Percentiles rank a stretch among this genome's conserved stretches.
These are phyloP conservation scores for Hydrotaea cyrtoneurina DNA, from an alignment of 2,888 invertebrate species.

Conservation along the genomic window DNA sequence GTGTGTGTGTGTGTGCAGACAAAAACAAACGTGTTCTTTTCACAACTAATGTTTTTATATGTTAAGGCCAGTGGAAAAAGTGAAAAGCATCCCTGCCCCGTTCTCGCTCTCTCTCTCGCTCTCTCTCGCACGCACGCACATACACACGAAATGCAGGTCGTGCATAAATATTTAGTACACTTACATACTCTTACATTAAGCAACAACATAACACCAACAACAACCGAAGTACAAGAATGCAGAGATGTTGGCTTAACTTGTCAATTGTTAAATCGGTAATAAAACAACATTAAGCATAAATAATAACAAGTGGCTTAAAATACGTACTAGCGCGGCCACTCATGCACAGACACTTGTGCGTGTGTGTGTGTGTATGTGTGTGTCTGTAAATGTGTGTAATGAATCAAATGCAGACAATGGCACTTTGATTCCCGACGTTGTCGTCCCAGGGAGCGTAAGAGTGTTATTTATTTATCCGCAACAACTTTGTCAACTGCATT, in stretches of 20 bases:
- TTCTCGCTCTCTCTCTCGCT: not conserved
- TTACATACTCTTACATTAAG: constrained; percentile 21
- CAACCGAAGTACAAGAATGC: not conserved
- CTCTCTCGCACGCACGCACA: not conserved
- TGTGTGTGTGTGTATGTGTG: not conserved
- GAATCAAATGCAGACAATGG: constrained; percentile 30
- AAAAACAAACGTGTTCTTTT: constrained; percentile 43
- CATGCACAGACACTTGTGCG: not conserved
- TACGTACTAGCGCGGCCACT: not conserved
- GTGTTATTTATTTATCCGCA: constrained; percentile 9
- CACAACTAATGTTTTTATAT: constrained; percentile 63
- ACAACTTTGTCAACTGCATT: constrained; percentile 18
- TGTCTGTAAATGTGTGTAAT: not conserved
- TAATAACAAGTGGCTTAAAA: constrained; percentile 19
- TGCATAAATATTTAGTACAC: constrained; percentile 60
- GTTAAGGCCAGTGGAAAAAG: constrained; percentile 63
- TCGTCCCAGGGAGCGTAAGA: not conserved
- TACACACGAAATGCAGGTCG: constrained; percentile 56
- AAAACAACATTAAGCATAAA: constrained; percentile 39
- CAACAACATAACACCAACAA: not conserved
- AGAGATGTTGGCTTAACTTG: constrained; percentile 22
- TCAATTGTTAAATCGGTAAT: constrained; percentile 55
- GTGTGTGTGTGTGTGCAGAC: constrained; percentile 27
- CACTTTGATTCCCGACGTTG: constrained; percentile 15
- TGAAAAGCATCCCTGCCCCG: constrained; percentile 1